phyloP scores from a whole-genome alignment of 1,140 invertebrate species.

The Meloidogyne exigua region DNA sequence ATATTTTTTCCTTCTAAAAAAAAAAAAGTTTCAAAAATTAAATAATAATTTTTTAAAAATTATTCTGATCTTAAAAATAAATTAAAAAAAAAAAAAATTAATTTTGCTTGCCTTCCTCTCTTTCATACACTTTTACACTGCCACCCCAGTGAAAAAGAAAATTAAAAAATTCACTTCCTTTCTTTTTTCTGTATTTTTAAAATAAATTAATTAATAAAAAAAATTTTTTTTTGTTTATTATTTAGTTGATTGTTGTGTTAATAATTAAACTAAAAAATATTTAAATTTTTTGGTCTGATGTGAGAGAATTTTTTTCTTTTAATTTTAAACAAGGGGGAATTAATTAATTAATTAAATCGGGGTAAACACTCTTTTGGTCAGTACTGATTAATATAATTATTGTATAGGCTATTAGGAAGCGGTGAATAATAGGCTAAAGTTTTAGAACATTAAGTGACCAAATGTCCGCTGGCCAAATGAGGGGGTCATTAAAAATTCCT shows the following conservation, averaged over 20 bases:
- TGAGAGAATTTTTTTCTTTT: neutral
- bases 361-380: no score
- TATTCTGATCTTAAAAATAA: conserved; percentile 5
- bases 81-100: conserved; percentile 4
- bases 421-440: no score
- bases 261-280: neutral
- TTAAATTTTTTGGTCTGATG: neutral
- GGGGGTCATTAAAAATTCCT: no score
- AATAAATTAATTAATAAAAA: neutral
- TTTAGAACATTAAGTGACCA: no score
- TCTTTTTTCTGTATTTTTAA: neutral
- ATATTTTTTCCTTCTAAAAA: no score
- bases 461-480: no score
- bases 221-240: neutral
- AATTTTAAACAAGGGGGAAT: neutral
- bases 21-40: no score
- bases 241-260: neutral
- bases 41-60: conserved; percentile 11
- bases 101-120: conserved; percentile 16
- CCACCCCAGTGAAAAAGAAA: conserved; percentile 24
- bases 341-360: no score
- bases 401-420: no score
- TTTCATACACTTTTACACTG: conserved; percentile 22
- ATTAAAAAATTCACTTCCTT: conserved; percentile 1
- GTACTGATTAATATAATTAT: no score